Percentiles rank a stretch among this genome's conserved stretches.
Evolutionary conservation across 2,888 invertebrate species (phyloP).

Genomic region (Ceramica pisi): DNA sequence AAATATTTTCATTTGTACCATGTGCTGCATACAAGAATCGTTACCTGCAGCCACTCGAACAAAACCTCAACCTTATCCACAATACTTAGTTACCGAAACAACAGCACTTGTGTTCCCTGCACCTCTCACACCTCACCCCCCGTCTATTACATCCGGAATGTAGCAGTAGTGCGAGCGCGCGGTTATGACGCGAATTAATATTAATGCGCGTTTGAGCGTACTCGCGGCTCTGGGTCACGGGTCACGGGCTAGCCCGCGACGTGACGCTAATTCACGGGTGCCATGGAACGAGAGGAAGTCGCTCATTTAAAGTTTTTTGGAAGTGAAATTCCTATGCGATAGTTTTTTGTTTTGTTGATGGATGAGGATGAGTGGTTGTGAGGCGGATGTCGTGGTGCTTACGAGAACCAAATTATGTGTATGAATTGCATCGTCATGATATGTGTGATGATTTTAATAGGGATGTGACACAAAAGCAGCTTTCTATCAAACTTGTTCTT

Average conservation of each 20-base stretch:
- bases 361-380: not conserved
- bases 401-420: not conserved
- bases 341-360: slow-evolving; percentile 14
- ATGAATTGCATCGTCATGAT: not conserved
- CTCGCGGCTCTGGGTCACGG: slow-evolving; percentile 52
- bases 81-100: slow-evolving; percentile 1
- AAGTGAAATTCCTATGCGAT: slow-evolving; percentile 6
- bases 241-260: slow-evolving; percentile 54
- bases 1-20: not conserved
- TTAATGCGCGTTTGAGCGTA: slow-evolving; percentile 56
- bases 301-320: slow-evolving; percentile 23
- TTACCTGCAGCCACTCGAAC: not conserved
- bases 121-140: not conserved
- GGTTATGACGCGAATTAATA: slow-evolving; percentile 62
- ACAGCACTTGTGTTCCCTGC: slow-evolving; percentile 11
- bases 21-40: not conserved
- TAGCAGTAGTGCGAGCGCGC: slow-evolving; percentile 43
- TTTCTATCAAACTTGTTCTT: not conserved
- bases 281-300: slow-evolving; percentile 31
- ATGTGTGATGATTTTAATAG: not conserved
- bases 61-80: slow-evolving; percentile 13
- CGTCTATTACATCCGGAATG: slow-evolving; percentile 51
- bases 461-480: not conserved
- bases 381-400: not conserved
- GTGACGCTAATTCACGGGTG: slow-evolving; percentile 35